Conservation (phyloP, 2,113 vertebrate species). For the Carollia perspicillata region DNA sequence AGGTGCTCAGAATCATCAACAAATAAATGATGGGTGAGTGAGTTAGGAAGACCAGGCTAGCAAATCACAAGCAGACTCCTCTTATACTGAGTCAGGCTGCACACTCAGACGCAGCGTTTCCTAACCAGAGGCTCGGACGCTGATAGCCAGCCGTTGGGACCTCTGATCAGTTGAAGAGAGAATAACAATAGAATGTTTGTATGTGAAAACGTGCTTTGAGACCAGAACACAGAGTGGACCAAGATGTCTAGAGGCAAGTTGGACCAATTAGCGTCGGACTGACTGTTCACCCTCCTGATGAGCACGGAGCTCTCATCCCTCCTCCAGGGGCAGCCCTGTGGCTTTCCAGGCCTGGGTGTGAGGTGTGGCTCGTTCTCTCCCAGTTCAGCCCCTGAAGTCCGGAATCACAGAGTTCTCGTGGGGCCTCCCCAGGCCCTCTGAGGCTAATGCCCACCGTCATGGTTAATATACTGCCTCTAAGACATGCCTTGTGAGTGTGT, state of each 20-base stretch:
- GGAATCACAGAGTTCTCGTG: neutral
- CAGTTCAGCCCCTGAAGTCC: neutral
- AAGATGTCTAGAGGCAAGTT: neutral
- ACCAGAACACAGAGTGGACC: neutral
- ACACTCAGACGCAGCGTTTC: neutral
- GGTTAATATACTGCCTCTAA: neutral
- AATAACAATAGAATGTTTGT: neutral
- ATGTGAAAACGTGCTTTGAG: neutral
- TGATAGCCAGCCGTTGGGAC: neutral
- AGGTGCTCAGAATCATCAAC: neutral
- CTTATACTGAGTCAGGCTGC: neutral
- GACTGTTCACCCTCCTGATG: neutral
- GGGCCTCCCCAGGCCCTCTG: neutral
- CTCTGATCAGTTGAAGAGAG: neutral
- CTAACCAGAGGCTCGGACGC: neutral
- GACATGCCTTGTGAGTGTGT: neutral
- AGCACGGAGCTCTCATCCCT: accelerated
- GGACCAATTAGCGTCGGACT: neutral
- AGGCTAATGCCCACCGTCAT: neutral
- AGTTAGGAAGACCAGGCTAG: neutral
- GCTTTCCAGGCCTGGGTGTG: neutral
- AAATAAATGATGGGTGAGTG: neutral
- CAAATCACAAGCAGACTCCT: neutral
- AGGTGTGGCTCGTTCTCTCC: neutral
- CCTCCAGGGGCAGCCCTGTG: accelerated